phyloP scores from a whole-genome alignment of 2,888 invertebrate genomes.

The Caenorhabditis uteleia region DNA sequence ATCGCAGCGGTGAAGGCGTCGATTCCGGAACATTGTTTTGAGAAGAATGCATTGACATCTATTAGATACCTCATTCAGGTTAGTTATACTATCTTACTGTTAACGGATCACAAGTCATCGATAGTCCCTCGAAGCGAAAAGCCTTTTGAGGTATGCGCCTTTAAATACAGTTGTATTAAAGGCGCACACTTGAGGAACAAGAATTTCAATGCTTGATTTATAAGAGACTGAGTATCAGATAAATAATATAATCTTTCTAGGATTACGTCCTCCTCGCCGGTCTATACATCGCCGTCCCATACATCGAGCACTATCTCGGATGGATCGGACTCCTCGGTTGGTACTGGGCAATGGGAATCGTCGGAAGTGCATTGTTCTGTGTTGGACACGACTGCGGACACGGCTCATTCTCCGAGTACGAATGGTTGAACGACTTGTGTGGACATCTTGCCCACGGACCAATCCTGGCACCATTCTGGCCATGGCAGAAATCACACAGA shows the following conservation, averaged over 20 bases:
- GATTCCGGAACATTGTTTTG: conserved; percentile 65
- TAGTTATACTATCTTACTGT: neutral
- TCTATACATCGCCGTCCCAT: conserved; percentile 56
- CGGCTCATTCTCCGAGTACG: conserved; percentile 57
- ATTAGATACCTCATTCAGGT: conserved; percentile 55
- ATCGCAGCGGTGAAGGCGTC: conserved; percentile 60
- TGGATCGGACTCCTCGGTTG: conserved; percentile 57
- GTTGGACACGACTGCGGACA: conserved; percentile 65
- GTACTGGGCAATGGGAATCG: conserved; percentile 62
- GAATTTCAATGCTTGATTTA: too few relatives aligned
- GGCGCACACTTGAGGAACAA: neutral
- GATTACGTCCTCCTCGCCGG: conserved; percentile 55
- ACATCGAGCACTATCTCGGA: conserved; percentile 57
- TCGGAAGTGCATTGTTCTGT: conserved; percentile 55
- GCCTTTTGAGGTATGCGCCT: neutral
- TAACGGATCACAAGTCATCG: neutral
- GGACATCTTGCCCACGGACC: conserved; percentile 63
- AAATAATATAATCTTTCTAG: conserved; percentile 13
- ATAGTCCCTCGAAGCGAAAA: neutral
- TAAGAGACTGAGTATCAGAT: too few relatives aligned
- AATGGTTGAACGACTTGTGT: conserved; percentile 60
- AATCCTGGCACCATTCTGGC: conserved; percentile 61
- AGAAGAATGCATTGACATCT: conserved; percentile 58
- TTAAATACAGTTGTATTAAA: neutral
- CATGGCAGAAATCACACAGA: conserved; percentile 63